Conservation (phyloP, 2,113 vertebrate genomes). For the Pomatorhinus ruficollis region DNA sequence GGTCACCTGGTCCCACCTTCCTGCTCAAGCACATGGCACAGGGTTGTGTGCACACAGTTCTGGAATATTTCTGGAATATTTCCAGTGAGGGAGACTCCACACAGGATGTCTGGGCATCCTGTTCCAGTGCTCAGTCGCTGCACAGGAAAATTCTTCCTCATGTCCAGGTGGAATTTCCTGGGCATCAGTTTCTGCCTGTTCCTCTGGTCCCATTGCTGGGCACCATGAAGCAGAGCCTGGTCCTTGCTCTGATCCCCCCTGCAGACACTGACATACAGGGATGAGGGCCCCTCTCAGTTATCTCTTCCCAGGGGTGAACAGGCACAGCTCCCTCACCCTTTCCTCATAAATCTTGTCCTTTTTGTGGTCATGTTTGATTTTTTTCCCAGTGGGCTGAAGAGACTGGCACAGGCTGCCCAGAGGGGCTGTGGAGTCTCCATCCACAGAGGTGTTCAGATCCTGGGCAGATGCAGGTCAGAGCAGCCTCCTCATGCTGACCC, state of each 20-base stretch:
- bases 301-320: neutral
- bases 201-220: neutral
- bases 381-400: neutral
- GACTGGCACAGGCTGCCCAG: neutral
- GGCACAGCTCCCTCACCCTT: neutral
- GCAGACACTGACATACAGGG: neutral
- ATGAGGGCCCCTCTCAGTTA: too few species aligned
- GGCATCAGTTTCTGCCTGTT: neutral
- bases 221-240: neutral
- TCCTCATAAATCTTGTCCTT: neutral
- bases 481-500: neutral
- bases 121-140: neutral
- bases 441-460: neutral
- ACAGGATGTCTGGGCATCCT: neutral
- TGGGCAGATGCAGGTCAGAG: neutral
- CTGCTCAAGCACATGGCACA: neutral
- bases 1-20: neutral
- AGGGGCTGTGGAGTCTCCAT: neutral
- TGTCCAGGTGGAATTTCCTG: neutral
- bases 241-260: neutral
- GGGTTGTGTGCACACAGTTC: neutral
- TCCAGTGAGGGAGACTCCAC: neutral
- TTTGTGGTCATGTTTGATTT: neutral
- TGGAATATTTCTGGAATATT: neutral
- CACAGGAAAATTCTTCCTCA: neutral